Base-by-base conservation (phyloP, 2,888 invertebrate genomes). In the Pseudococcus longispinus region DNA sequence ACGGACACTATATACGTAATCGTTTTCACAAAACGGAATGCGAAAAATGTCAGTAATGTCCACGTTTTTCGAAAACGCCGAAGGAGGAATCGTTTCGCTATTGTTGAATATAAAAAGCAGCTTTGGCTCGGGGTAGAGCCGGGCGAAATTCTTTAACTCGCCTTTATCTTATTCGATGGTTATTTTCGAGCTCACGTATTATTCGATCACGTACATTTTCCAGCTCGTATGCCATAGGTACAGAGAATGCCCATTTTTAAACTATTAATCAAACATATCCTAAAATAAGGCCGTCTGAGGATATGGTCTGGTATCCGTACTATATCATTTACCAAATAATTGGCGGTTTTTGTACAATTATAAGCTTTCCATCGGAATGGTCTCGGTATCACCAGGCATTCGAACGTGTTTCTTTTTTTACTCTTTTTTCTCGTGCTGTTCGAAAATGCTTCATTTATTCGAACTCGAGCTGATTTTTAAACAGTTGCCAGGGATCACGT, bases 91-190 rank as follows among this genome's bases (percentile, higher is more conserved):
- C 42, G 46, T 42, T 44, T 82, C n/a, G n/a, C 82, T 82, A 82
- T 82, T 82, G 82, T 82, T 82, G 82, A 44, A 23, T 23, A 46
- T 23, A 46, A 37, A 44, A 42, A 82, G 82, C 51, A 83, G 29
- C 13, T 8, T 1, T 5, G 18, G 46, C 8, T 1, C 29, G 55
- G 29, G 26, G 4, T 26, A 26, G 29, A 5, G 37, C 8, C 37
- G 8, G 37, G 37, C 37, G 9, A 55, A 83, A 83, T 51, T 83
- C 51, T 83, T 82, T 23, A 46, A 44, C 83, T 83, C 29, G 83
- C 46, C 23, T 83, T 83, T 83, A 83, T 83, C 83, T 83, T 83
- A 83, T 83, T 83, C 51, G 83, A 83, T 26, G 51, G 46, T 83
- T 83, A 83, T 83, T 83, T 55, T 55, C 51, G 55, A 55, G 29